phyloP scores from a whole-genome alignment of 1,140 invertebrate species.

The Subanguina moxae region DNA sequence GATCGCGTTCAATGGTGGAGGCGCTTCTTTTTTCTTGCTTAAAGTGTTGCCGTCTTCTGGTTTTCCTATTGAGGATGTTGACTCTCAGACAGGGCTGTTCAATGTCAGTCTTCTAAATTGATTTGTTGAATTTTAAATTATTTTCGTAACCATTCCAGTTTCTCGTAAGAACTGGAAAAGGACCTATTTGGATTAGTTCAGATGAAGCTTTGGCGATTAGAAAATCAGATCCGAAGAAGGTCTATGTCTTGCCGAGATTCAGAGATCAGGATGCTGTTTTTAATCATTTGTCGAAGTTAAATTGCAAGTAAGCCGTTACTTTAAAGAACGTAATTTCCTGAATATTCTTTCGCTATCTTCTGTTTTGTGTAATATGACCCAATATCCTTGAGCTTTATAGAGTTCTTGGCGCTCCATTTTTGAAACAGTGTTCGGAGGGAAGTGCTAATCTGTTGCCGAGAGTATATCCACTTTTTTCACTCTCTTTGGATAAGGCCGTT shows the following conservation, averaged over 20 bases:
- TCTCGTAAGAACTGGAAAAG: too few relatives aligned
- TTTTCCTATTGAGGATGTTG: not conserved
- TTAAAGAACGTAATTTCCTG: not conserved
- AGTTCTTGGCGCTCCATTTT: not conserved
- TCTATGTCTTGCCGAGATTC: not conserved
- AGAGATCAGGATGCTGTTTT: not conserved
- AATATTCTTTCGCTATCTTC: too few relatives aligned
- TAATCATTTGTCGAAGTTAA: constrained; percentile 3
- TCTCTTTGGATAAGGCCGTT: not conserved
- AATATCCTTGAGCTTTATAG: not conserved
- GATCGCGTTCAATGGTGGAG: not conserved
- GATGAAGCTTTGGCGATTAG: not conserved
- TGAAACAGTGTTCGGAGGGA: not conserved
- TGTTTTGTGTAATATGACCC: too few relatives aligned
- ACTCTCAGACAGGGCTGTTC: not conserved
- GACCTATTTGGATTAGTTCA: not conserved
- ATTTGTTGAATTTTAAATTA: too few relatives aligned
- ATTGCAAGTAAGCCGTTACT: constrained; percentile 7
- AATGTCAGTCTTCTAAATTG: too few relatives aligned
- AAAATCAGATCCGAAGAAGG: not conserved
- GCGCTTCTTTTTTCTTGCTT: not conserved
- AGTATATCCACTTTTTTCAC: not conserved
- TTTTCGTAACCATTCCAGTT: too few relatives aligned
- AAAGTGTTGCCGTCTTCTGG: not conserved
- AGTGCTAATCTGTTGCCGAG: not conserved